Conservation (phyloP, 2,113 vertebrate species). For the Potamarius usumacintae region DNA sequence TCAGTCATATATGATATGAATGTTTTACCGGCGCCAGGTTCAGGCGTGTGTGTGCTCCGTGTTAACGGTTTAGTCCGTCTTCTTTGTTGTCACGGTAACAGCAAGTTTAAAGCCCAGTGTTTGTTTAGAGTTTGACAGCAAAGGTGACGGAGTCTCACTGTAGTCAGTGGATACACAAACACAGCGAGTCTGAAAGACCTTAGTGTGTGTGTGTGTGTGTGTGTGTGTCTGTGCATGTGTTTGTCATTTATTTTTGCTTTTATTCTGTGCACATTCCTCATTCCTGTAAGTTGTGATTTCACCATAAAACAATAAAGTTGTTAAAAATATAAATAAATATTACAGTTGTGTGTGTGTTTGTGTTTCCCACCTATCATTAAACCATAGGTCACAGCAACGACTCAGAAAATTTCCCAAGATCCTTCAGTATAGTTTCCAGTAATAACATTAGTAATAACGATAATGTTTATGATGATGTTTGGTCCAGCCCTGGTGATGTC, state of each 20-base stretch:
- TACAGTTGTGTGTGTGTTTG: neutral
- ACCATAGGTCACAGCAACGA: neutral
- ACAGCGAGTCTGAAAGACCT: neutral
- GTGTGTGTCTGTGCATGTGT: neutral
- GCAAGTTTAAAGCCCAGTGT: slow-evolving; percentile 46
- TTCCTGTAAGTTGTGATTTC: neutral
- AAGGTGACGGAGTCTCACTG: slow-evolving; percentile 42
- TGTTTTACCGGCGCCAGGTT: neutral
- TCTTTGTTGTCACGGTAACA: slow-evolving; percentile 57
- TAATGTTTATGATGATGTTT: neutral
- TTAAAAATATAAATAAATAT: neutral
- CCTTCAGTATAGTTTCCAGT: neutral
- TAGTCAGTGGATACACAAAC: slow-evolving; percentile 61
- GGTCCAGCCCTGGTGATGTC: neutral
- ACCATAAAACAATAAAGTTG: neutral
- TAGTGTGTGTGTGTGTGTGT: slow-evolving; percentile 5
- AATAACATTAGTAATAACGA: neutral
- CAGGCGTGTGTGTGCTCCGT: neutral
- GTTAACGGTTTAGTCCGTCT: slow-evolving; percentile 25
- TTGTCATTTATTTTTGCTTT: neutral
- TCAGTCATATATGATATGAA: no score
- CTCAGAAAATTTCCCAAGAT: neutral
- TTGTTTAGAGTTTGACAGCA: slow-evolving; percentile 62
- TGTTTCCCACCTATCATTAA: neutral
- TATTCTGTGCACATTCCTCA: slow-evolving; percentile 1